These are phyloP conservation scores for Urocitellus parryii DNA, from an alignment of 2,113 vertebrate species.

Conservation along the genomic window DNA sequence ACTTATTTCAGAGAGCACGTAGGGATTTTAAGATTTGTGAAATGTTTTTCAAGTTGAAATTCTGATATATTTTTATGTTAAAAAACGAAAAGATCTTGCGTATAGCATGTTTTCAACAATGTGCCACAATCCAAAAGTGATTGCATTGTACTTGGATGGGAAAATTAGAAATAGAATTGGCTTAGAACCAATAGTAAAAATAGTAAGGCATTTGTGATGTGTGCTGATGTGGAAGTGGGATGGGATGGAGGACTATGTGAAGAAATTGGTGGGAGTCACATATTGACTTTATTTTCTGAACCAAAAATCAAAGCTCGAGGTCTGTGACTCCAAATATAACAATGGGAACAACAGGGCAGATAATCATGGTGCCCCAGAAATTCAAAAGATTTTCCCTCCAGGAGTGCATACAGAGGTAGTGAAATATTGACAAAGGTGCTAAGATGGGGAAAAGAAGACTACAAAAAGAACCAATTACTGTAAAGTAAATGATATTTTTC, in stretches of 20 bases:
- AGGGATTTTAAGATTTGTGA: neutral
- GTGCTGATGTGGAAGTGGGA: neutral
- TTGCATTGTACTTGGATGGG: conserved; percentile 50
- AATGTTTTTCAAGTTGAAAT: conserved; percentile 64
- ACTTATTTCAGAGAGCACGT: conserved; percentile 33
- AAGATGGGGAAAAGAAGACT: conserved; percentile 26
- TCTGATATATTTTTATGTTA: conserved; percentile 58
- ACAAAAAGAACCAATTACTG: conserved; percentile 70
- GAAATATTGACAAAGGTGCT: conserved; percentile 46
- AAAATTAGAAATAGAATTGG: conserved; percentile 53
- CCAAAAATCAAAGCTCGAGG: neutral
- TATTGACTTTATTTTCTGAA: neutral
- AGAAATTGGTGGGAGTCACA: neutral
- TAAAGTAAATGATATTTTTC: conserved; percentile 65
- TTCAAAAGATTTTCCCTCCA: neutral
- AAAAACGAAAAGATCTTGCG: conserved; percentile 52
- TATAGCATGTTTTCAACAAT: conserved; percentile 40
- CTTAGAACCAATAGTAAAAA: conserved; percentile 58
- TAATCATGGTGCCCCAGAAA: conserved; percentile 47
- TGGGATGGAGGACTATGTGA: neutral
- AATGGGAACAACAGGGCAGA: neutral
- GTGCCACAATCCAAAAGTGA: conserved; percentile 36
- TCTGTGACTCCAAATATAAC: neutral
- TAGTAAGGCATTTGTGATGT: neutral
- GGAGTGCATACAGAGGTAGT: neutral